Evolutionary conservation across 2,888 invertebrate genomes (phyloP), one percentile per base, ranked within the genome.

Genomic region (Epinotia brunnichana): DNA sequence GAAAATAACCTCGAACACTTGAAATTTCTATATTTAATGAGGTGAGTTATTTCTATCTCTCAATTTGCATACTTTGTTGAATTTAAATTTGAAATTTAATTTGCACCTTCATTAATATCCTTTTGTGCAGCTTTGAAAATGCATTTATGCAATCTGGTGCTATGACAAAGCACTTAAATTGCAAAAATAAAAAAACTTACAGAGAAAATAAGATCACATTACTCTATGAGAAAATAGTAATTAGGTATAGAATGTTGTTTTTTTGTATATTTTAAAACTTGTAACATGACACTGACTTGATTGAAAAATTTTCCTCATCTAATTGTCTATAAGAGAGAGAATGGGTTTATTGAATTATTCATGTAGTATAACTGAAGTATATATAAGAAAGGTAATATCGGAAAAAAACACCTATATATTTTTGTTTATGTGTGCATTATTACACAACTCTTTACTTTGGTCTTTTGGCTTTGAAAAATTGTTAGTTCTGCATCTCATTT

Each of bases 1-100:
- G 29, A 62, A 67, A 72, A 61, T 72, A 72, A 67, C 67, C 72
- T 67, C 67, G 68, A 72, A 68, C 19, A 56, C 53, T 66, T 19
- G 17, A 24, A 57, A 59, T 63, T 39, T 56, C 48, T 59, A 44
- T 57, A 19, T 24, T 35, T 63, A 35, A n/a, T 63, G 11, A 21
- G 17, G 56, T 66, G 41, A 66, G 54, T 56, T 66, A 3, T 61
- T 11, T 24, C 39, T 61, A 29, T 51, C 51, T 63, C n/a, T 64
- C 63, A 59, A 59, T 64, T 57, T 56, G 15, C 3, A 51, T 51
- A 70, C 51, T 51, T 39, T 56, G 19, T 60, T 60, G 35, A 57
- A 17, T 17, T 17, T 68, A 1, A 29, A 11, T 10, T 41, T 39
- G 11, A 24, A 61, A 13, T 35, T 19, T 24, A 0, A 35, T 35